Conservation (phyloP, 2,797 vertebrate species). For the Brachyrhaphis roseni region DNA sequence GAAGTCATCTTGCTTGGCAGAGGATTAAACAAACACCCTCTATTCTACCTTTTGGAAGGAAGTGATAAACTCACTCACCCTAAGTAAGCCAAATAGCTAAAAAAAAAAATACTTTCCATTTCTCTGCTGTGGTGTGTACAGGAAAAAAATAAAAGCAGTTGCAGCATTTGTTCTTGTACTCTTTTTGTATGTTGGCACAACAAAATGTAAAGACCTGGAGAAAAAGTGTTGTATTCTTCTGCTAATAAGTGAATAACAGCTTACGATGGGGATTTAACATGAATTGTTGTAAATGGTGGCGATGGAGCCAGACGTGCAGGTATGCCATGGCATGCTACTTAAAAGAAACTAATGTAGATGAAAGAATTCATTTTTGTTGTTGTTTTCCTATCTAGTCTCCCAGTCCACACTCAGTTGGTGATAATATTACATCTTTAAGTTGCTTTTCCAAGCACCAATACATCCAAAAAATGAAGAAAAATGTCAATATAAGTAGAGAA, state of each 20-base stretch:
- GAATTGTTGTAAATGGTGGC: not conserved
- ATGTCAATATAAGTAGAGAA: not conserved
- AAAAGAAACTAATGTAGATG: not conserved
- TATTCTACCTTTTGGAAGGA: conserved; percentile 53
- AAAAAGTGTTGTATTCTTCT: conserved; percentile 29
- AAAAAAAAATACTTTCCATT: conserved; percentile 47
- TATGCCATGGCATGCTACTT: not conserved
- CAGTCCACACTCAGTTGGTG: not conserved
- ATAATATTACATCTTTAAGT: not conserved
- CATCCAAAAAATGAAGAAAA: not conserved
- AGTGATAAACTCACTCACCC: conserved; percentile 62
- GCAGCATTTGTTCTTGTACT: conserved; percentile 1
- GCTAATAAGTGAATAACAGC: not conserved
- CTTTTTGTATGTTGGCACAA: conserved; percentile 3
- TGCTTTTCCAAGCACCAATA: not conserved
- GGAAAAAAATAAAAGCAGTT: conserved; percentile 22
- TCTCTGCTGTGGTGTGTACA: conserved; percentile 39
- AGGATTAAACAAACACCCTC: conserved; percentile 73
- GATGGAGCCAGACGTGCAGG: not conserved
- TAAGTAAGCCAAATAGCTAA: conserved; percentile 55
- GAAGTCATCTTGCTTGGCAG: conserved; percentile 57
- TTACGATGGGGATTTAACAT: not conserved
- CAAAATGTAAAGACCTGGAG: conserved; percentile 31
- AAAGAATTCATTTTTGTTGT: not conserved
- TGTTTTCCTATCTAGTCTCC: not conserved